Evolutionary conservation across 2,113 vertebrate genomes (phyloP).

Genomic region (Sitta europaea): DNA sequence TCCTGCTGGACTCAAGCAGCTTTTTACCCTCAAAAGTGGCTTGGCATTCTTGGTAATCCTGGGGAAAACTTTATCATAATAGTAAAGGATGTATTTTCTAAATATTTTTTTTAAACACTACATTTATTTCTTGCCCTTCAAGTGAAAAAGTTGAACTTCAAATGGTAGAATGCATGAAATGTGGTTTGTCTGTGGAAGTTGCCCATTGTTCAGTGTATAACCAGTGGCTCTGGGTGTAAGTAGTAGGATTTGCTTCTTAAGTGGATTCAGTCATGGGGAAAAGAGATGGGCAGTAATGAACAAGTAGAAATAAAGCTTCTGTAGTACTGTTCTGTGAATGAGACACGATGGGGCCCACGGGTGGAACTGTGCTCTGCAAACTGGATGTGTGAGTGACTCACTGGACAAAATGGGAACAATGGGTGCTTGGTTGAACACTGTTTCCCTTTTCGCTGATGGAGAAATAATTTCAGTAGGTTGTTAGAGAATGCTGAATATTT

Average conservation of each 20-base stretch:
- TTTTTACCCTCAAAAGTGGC: neutral
- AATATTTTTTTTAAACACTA: neutral
- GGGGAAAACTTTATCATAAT: neutral
- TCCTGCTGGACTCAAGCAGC: neutral
- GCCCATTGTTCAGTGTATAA: neutral
- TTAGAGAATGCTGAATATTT: conserved; percentile 32
- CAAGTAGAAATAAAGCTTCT: neutral
- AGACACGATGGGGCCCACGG: neutral
- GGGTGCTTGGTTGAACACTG: neutral
- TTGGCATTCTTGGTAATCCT: neutral
- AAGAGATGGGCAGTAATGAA: neutral
- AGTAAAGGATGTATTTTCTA: neutral
- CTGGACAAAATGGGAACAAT: neutral
- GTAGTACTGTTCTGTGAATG: neutral
- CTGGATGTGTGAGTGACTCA: neutral
- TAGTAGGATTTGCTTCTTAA: conserved; percentile 13
- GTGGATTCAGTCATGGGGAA: neutral
- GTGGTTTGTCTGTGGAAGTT: neutral
- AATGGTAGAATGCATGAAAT: neutral
- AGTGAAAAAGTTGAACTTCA: neutral
- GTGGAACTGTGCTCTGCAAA: neutral
- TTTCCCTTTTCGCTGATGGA: neutral
- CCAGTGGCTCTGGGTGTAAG: neutral
- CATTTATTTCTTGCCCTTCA: neutral
- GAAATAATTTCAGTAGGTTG: neutral